Evolutionary conservation across 2,797 vertebrate genomes (phyloP).

Genomic region (Chelon auratus): DNA sequence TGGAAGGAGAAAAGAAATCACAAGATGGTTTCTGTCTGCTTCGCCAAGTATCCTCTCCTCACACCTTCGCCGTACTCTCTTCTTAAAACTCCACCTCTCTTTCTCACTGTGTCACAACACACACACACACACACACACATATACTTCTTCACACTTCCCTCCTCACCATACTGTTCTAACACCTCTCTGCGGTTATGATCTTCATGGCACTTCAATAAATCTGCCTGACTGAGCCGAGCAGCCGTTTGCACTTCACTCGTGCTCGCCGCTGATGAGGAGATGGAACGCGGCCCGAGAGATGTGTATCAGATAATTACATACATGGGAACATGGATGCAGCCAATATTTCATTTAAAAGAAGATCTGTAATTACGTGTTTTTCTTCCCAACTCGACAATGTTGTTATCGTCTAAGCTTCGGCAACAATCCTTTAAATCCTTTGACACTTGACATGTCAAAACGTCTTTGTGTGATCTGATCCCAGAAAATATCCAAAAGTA

Average conservation of each 20-base stretch:
- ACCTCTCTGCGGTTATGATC: conserved; percentile 67
- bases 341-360: conserved; percentile 18
- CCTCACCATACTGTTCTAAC: conserved; percentile 65
- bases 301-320: conserved; percentile 41
- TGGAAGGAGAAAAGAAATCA: conserved; percentile 21
- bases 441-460: no score
- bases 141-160: conserved; percentile 56
- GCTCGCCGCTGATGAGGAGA: conserved; percentile 50
- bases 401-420: neutral
- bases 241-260: conserved; percentile 60
- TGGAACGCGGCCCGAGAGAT: conserved; percentile 35
- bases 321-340: conserved; percentile 7
- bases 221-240: conserved; percentile 63
- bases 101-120: conserved; percentile 36
- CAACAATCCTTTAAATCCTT: neutral
- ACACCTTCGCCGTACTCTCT: conserved; percentile 51
- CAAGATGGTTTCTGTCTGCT: conserved; percentile 33
- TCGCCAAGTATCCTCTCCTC: conserved; percentile 44
- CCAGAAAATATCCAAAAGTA: neutral
- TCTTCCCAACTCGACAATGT: neutral
- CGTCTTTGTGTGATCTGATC: neutral
- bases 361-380: neutral
- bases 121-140: conserved; percentile 27
- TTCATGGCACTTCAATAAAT: conserved; percentile 69
- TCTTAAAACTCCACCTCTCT: conserved; percentile 52